Conservation (phyloP, 1,140 invertebrate species). For the Physella acuta region DNA sequence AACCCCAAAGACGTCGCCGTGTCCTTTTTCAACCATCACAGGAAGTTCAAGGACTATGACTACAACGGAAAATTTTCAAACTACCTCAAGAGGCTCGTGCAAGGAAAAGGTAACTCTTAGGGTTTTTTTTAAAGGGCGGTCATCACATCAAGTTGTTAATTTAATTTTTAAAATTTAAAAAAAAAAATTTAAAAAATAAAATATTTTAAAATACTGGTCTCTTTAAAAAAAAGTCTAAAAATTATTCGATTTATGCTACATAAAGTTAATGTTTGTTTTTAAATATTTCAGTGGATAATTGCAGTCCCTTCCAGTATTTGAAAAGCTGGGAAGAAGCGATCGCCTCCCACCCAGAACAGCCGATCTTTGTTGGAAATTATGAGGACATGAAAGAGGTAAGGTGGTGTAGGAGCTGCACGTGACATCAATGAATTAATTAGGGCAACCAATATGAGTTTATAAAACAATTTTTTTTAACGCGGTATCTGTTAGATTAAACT, state of each 20-base stretch:
- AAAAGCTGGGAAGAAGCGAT: conserved; percentile 32
- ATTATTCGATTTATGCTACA: not conserved
- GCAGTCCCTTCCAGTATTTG: conserved; percentile 31
- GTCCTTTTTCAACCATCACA: conserved; percentile 40
- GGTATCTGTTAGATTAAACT: too few relatives aligned
- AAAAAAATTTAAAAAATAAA: too few relatives aligned
- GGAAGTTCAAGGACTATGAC: conserved; percentile 32
- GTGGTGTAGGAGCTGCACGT: too few relatives aligned
- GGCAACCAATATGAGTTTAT: too few relatives aligned
- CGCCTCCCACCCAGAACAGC: conserved; percentile 25
- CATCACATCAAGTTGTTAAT: too few relatives aligned
- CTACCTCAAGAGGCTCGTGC: conserved; percentile 32
- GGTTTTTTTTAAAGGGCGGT: too few relatives aligned
- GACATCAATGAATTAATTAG: too few relatives aligned
- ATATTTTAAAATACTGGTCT: too few relatives aligned
- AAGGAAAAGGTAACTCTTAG: conserved; percentile 34
- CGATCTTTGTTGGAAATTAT: conserved; percentile 31
- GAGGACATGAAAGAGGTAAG: conserved; percentile 38
- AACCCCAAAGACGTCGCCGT: conserved; percentile 46
- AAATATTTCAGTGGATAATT: conserved; percentile 29
- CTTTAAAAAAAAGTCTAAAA: too few relatives aligned
- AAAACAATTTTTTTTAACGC: too few relatives aligned
- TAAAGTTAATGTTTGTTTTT: not conserved
- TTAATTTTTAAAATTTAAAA: too few relatives aligned
- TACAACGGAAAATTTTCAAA: conserved; percentile 39